Percentiles rank a stretch among this genome's conserved stretches.
phyloP scores from a whole-genome alignment of 2,888 invertebrate genomes.

The Cantharis rustica region DNA sequence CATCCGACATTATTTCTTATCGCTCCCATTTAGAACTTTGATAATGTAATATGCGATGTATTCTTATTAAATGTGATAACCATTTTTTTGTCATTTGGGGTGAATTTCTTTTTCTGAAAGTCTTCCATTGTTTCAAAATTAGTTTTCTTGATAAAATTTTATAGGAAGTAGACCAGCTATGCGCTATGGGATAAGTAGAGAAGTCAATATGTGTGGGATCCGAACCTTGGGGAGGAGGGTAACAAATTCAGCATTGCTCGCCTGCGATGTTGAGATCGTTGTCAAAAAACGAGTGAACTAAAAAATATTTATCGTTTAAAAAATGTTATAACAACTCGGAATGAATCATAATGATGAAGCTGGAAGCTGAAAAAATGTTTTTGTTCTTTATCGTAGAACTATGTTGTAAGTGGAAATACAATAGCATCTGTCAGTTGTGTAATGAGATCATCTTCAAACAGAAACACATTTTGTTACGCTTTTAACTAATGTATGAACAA shows the following conservation, averaged over 20 bases:
- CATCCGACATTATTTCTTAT: not conserved
- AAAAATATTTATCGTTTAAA: too few species aligned
- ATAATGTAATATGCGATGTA: not conserved
- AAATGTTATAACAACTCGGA: not conserved
- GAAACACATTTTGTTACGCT: constrained; percentile 26
- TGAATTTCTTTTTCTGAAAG: too few species aligned
- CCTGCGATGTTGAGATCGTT: too few species aligned
- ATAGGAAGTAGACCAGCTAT: too few species aligned
- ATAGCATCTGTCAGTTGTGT: constrained; percentile 37
- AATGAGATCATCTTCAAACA: constrained; percentile 35
- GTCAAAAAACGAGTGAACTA: too few species aligned
- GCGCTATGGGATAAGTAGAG: too few species aligned
- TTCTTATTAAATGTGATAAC: not conserved
- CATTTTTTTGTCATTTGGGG: too few species aligned
- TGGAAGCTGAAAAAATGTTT: constrained; percentile 13
- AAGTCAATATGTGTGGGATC: too few species aligned
- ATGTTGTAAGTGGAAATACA: constrained; percentile 32
- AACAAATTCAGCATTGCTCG: too few species aligned
- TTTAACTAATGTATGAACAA: constrained; percentile 27
- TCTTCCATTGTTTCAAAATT: too few species aligned
- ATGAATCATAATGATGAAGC: constrained; percentile 16
- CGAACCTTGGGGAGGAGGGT: too few species aligned
- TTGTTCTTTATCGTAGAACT: constrained; percentile 17
- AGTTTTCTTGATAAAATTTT: too few species aligned
- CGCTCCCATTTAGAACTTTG: not conserved